phyloP scores from a whole-genome alignment of 2,888 invertebrate species.

The Pteria penguin region DNA sequence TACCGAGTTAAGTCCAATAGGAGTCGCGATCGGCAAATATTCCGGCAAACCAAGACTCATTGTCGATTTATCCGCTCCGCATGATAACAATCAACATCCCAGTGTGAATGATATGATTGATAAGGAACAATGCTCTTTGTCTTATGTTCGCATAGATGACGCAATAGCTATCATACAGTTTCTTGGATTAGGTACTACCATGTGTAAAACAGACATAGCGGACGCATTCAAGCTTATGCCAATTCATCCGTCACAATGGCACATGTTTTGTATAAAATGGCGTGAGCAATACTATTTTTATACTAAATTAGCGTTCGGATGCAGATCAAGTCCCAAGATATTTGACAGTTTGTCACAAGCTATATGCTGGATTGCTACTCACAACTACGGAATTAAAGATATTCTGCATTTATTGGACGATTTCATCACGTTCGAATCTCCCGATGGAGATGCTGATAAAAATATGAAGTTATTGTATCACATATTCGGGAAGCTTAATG shows the following conservation, averaged over 20 bases:
- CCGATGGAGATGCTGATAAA: constrained; percentile 4
- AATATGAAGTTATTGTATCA: constrained; percentile 15
- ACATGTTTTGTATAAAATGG: constrained; percentile 46
- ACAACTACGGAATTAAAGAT: constrained; percentile 20
- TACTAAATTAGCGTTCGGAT: constrained; percentile 41
- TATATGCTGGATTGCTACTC: constrained; percentile 30
- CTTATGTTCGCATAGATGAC: constrained; percentile 50
- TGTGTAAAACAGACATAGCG: constrained; percentile 50
- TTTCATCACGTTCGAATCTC: constrained; percentile 32
- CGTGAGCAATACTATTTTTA: constrained; percentile 39
- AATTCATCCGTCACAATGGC: constrained; percentile 36
- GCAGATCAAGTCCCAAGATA: constrained; percentile 39
- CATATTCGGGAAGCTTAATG: constrained; percentile 30
- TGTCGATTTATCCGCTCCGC: constrained; percentile 52
- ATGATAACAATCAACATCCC: constrained; percentile 22
- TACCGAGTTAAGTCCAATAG: constrained; percentile 21
- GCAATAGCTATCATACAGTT: constrained; percentile 41
- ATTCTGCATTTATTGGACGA: constrained; percentile 40
- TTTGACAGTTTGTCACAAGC: constrained; percentile 28
- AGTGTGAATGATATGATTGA: constrained; percentile 33
- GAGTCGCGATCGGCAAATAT: constrained; percentile 42
- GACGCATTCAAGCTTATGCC: constrained; percentile 49
- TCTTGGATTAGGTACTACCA: constrained; percentile 16
- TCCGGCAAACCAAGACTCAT: constrained; percentile 47
- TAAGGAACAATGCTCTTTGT: constrained; percentile 27